These are phyloP conservation scores for Limnothrissa miodon DNA, from an alignment of 2,113 vertebrate species.

Conservation along the genomic window DNA sequence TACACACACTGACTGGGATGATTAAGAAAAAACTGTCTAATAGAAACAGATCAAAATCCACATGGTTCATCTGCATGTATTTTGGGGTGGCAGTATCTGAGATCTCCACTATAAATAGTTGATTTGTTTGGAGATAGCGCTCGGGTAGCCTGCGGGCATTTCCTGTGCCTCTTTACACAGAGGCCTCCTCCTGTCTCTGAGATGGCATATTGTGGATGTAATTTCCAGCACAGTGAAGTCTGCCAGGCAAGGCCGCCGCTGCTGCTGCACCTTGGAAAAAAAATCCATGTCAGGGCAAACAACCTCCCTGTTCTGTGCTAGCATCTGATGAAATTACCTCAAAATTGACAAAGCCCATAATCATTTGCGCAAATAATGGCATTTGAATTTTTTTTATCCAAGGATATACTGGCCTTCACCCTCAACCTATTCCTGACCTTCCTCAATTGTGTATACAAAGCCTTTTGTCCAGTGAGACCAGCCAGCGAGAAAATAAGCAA, in stretches of 20 bases:
- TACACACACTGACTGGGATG: neutral
- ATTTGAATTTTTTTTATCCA: neutral
- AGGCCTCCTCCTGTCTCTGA: conserved; percentile 34
- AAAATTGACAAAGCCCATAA: conserved; percentile 8
- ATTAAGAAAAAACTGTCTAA: neutral
- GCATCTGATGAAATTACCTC: neutral
- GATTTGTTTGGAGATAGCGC: conserved; percentile 36
- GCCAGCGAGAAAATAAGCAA: neutral
- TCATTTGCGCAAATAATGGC: conserved; percentile 1
- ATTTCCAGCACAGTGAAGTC: conserved; percentile 34
- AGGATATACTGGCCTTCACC: neutral
- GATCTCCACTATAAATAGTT: conserved; percentile 35
- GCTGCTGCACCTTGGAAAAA: neutral
- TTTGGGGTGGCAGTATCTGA: conserved; percentile 23
- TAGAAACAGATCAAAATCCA: conserved; percentile 1
- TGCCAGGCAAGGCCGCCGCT: neutral
- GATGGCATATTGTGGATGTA: conserved; percentile 26
- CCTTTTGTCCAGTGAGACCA: neutral
- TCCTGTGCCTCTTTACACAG: conserved; percentile 31
- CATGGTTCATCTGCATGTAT: conserved; percentile 13
- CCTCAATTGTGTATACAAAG: neutral
- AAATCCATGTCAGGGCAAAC: conserved; percentile 8
- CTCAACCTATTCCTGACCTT: neutral
- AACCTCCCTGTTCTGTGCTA: neutral
- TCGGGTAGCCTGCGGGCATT: conserved; percentile 23